Base-by-base conservation (phyloP, 2,113 vertebrate species). In the Dipodomys spectabilis region DNA sequence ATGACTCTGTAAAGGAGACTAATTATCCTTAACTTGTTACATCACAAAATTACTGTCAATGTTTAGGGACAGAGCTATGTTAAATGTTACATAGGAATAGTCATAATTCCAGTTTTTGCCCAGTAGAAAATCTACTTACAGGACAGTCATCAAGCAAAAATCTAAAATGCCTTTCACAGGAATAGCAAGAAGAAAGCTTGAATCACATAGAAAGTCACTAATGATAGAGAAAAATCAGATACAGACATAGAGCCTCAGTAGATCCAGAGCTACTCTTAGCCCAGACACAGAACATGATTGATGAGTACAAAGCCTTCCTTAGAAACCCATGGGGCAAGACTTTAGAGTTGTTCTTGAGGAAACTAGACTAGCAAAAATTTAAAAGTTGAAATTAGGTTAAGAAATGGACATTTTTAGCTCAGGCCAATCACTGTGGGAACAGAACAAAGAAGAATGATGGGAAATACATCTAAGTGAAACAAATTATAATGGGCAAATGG, bases 381-480 rank as follows among this genome's bases (percentile, higher is more conserved):
- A 4, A 49, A 49, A 49, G 49, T 22, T 32, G 22, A 86, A 12
- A 28, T n/a, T 45, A 25, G 25, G 75, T 84, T 71, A 81, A 90
- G 62, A 81, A 92, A 90, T 65, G 30, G 32, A n/a, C 28, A 79
- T 80, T 86, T 35, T 22, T 64, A 44, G 20, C 12, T 83, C 64
- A 90, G 23, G 30, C 39, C 32, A 86, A 45, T 81, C 62, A 39
- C 65, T 44, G 45, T 77, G 64, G 64, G 45, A 82, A 23, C 22
- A 85, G 69, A 82, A 82, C 69, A 85, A 84, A 60, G 30, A 32
- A 32, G 53, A 28, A n/a, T 64, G 78, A 73, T 16, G 44, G 39
- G 44, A 81, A 88, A 57, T 22, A 81, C 35, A 62, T 92, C 53
- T 44, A 80, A 86, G 53, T 27, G 65, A 92, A 83, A 86, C 20